A percentile compares a stretch with the other conserved stretches of the same genome.
These are phyloP conservation scores for Galerucella pusilla DNA, from an alignment of 2,888 invertebrate species.

Conservation along the genomic window DNA sequence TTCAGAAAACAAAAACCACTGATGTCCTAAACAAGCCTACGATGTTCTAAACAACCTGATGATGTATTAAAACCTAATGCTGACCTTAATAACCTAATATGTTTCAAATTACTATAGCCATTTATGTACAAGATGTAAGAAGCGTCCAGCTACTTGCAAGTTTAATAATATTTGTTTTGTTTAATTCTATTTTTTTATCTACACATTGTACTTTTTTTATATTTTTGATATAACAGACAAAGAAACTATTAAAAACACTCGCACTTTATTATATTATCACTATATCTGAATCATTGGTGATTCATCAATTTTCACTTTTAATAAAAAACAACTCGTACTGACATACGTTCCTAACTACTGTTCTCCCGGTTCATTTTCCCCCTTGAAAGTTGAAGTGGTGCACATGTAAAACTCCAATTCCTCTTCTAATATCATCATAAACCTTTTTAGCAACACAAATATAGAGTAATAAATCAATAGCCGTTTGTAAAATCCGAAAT, in stretches of 20 bases:
- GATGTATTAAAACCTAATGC: no score
- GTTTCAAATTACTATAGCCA: no score
- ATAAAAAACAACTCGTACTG: constrained; percentile 17
- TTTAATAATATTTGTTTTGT: no score
- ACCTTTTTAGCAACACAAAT: constrained; percentile 51
- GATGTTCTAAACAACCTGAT: no score
- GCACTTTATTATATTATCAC: not conserved
- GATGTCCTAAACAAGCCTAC: no score
- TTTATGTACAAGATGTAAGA: no score
- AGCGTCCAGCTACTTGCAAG: no score
- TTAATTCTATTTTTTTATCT: no score
- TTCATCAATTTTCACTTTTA: constrained; percentile 21
- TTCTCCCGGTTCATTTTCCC: constrained; percentile 18
- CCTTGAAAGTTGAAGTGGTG: constrained; percentile 34
- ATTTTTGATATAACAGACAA: not conserved
- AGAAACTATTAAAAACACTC: not conserved
- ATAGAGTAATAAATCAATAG: constrained; percentile 54
- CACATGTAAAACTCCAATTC: constrained; percentile 44
- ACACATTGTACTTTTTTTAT: no score
- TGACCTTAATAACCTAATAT: no score
- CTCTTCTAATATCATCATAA: constrained; percentile 50
- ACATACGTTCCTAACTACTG: constrained; percentile 15
- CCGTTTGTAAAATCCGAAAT: constrained; percentile 53
- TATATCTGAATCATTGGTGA: not conserved
- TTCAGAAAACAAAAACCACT: no score